Conservation (phyloP, 2,888 invertebrate genomes). For the Drosophila algonquin region DNA sequence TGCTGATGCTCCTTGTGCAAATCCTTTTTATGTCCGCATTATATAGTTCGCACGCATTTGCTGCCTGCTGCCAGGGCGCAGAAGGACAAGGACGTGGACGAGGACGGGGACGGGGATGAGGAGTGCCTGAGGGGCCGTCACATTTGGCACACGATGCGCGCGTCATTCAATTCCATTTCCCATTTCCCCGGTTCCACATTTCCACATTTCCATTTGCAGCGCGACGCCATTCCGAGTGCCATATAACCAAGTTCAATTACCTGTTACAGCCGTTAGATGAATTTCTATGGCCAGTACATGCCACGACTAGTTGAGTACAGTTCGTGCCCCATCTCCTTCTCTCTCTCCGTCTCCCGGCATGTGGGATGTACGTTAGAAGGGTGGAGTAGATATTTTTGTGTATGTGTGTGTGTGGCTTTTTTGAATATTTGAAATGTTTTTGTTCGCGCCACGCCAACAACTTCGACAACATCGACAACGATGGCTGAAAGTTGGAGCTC, state of each 20-base stretch:
- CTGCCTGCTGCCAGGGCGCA: slow-evolving; percentile 1
- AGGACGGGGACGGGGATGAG: not conserved
- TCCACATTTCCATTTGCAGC: slow-evolving; percentile 47
- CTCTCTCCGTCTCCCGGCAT: slow-evolving; percentile 3
- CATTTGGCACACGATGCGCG: slow-evolving; percentile 59
- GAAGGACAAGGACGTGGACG: too few species aligned
- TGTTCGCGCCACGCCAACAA: slow-evolving; percentile 62
- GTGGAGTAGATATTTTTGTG: too few species aligned
- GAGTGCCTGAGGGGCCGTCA: slow-evolving; percentile 25
- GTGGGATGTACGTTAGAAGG: slow-evolving; percentile 4
- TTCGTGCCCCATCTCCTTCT: slow-evolving; percentile 26
- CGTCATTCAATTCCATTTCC: slow-evolving; percentile 61
- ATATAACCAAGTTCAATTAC: slow-evolving; percentile 83
- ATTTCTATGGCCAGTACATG: slow-evolving; percentile 83
- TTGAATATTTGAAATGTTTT: slow-evolving; percentile 81
- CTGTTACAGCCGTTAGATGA: slow-evolving; percentile 84
- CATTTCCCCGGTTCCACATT: slow-evolving; percentile 27
- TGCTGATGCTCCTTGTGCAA: slow-evolving; percentile 54
- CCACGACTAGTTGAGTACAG: slow-evolving; percentile 71
- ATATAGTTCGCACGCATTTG: slow-evolving; percentile 75
- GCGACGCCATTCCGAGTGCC: slow-evolving; percentile 67
- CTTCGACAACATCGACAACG: slow-evolving; percentile 28
- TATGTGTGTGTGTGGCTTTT: slow-evolving; percentile 49
- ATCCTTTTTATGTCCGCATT: slow-evolving; percentile 83
- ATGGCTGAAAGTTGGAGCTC: slow-evolving; percentile 30